A percentile compares a stretch with the other conserved stretches of the same genome.
These are phyloP conservation scores for Tribolium freemani DNA, from an alignment of 2,888 invertebrate species.

Conservation along the genomic window DNA sequence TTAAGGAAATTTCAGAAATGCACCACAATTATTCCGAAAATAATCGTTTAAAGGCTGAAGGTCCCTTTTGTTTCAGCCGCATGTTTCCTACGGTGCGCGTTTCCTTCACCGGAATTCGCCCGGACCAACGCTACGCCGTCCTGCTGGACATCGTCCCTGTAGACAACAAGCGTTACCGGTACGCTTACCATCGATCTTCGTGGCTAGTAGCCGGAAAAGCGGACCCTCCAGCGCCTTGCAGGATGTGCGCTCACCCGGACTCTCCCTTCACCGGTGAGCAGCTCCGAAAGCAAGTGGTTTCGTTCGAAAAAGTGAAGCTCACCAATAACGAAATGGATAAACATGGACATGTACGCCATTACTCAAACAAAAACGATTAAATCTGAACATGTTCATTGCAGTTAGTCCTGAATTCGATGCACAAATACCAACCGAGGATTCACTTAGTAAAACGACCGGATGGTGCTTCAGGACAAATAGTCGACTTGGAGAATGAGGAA, in stretches of 20 bases:
- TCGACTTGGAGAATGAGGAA: constrained; percentile 80
- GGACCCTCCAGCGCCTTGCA: constrained; percentile 94
- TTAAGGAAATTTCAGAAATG: too few relatives aligned
- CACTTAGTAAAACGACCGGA: constrained; percentile 81
- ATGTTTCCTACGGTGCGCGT: constrained; percentile 99
- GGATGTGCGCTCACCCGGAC: constrained; percentile 97
- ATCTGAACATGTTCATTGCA: constrained; percentile 65
- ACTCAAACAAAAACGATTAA: neutral
- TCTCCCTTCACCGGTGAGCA: constrained; percentile 96
- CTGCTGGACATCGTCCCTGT: constrained; percentile 97
- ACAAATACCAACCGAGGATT: constrained; percentile 86
- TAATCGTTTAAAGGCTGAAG: too few relatives aligned
- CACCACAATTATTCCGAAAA: too few relatives aligned
- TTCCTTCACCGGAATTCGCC: constrained; percentile 88
- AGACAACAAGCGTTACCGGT: constrained; percentile 95
- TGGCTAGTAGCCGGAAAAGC: constrained; percentile 99
- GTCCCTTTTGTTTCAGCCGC: constrained; percentile 79
- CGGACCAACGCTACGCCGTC: constrained; percentile 91
- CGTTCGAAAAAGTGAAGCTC: constrained; percentile 98
- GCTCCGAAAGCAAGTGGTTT: constrained; percentile 95
- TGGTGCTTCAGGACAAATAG: constrained; percentile 72
- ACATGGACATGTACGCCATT: constrained; percentile 85
- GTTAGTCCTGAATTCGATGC: constrained; percentile 89
- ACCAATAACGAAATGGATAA: constrained; percentile 99
- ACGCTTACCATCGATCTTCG: constrained; percentile 98